Percentiles rank a stretch among this genome's conserved stretches.
These are phyloP conservation scores for Conus betulinus DNA, from an alignment of 1,140 invertebrate genomes.

Conservation along the genomic window DNA sequence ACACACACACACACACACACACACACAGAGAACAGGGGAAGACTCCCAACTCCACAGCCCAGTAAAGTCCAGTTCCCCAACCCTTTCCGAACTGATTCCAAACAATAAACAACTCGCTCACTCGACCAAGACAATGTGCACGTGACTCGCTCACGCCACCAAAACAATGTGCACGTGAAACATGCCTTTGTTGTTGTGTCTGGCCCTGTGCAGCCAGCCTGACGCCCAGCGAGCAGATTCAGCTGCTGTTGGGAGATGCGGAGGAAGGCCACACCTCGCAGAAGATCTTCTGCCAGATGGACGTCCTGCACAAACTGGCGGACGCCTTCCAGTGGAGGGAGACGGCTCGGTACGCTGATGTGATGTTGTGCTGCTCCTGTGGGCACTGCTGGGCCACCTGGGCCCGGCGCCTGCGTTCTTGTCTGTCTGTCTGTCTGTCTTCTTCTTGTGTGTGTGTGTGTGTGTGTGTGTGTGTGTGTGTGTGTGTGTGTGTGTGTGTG, in stretches of 20 bases:
- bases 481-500: no score
- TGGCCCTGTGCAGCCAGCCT: constrained; percentile 49
- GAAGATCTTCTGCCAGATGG: constrained; percentile 92
- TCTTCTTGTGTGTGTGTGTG: neutral
- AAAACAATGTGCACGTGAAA: neutral
- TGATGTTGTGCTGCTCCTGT: neutral
- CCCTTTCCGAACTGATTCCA: no score
- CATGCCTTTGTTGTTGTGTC: neutral
- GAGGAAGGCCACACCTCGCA: constrained; percentile 72
- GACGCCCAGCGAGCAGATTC: constrained; percentile 78
- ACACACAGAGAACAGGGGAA: no score
- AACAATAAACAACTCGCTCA: no score
- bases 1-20: no score
- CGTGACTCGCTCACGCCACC: neutral
- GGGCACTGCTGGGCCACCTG: no score
- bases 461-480: no score
- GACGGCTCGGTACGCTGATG: constrained; percentile 85
- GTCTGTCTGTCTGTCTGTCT: constrained; percentile 7
- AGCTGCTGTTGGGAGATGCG: constrained; percentile 92
- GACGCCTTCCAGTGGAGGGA: constrained; percentile 91
- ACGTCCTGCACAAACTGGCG: constrained; percentile 86
- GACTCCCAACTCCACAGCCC: no score
- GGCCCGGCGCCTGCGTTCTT: neutral
- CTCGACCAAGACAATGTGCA: neutral
- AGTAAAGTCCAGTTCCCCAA: no score